A percentile compares a stretch with the other conserved stretches of the same genome.
phyloP scores from a whole-genome alignment of 2,113 vertebrate species.

The Oreochromis aureus region DNA sequence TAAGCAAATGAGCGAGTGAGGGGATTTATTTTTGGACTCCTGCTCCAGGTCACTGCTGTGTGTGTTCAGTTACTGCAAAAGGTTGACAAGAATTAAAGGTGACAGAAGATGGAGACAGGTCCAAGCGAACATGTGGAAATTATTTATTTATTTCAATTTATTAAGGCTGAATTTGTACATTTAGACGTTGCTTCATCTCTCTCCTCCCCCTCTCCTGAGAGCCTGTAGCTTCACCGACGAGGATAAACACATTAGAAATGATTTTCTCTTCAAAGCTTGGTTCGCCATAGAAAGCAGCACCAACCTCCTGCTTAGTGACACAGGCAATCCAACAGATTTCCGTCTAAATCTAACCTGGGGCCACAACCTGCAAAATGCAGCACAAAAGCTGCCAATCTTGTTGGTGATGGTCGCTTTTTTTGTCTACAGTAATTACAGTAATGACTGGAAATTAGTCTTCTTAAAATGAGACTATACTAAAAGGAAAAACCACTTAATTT shows the following conservation, averaged over 20 bases:
- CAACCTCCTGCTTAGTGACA: neutral
- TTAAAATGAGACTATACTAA: neutral
- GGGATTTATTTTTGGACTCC: neutral
- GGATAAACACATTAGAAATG: conserved; percentile 11
- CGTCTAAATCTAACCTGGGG: neutral
- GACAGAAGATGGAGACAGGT: neutral
- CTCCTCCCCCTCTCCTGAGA: neutral
- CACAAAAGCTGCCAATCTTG: neutral
- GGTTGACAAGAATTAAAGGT: neutral
- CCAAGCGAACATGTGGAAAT: neutral
- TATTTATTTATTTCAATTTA: neutral
- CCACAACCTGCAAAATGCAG: neutral
- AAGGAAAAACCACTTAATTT: neutral
- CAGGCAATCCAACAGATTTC: neutral
- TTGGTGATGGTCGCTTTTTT: neutral
- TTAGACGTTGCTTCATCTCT: neutral
- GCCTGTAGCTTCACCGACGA: neutral
- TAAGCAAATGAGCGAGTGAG: neutral
- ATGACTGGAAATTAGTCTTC: neutral
- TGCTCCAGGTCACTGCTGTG: neutral
- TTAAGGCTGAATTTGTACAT: neutral
- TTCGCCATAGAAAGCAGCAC: neutral
- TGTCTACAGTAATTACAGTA: neutral
- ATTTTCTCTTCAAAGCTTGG: neutral
- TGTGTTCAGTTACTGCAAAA: neutral